Evolutionary conservation across 2,113 vertebrate genomes (phyloP).

Genomic region (Plotosus lineatus): DNA sequence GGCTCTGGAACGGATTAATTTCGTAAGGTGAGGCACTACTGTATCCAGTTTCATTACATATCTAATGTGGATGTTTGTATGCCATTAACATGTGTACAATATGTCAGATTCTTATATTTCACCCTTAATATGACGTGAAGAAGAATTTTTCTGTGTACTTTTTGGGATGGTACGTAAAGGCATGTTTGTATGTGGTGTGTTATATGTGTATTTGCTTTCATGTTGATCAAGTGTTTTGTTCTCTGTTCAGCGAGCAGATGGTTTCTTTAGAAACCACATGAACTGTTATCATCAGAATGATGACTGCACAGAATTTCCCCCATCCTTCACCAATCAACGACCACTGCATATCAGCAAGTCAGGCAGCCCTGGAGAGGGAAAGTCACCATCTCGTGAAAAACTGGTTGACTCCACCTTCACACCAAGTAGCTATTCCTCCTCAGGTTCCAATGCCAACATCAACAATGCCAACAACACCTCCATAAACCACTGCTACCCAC

Average conservation of each 20-base stretch:
- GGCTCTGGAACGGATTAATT: no score
- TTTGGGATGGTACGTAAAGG: neutral
- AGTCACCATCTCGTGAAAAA: slow-evolving; percentile 94
- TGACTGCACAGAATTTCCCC: slow-evolving; percentile 85
- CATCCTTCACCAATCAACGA: slow-evolving; percentile 94
- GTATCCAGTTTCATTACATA: neutral
- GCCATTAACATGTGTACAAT: neutral
- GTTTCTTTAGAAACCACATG: slow-evolving; percentile 96
- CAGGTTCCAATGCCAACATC: slow-evolving; percentile 97
- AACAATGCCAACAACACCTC: slow-evolving; percentile 98
- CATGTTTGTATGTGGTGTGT: neutral
- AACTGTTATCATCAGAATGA: slow-evolving; percentile 94
- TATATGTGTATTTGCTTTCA: neutral
- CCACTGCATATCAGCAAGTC: slow-evolving; percentile 95
- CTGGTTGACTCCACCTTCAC: slow-evolving; percentile 96
- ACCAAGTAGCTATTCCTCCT: slow-evolving; percentile 95
- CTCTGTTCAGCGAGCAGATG: slow-evolving; percentile 74
- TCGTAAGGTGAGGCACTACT: neutral
- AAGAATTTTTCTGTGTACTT: neutral
- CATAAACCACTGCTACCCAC: slow-evolving; percentile 78
- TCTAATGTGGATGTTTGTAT: neutral
- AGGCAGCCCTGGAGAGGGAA: slow-evolving; percentile 83
- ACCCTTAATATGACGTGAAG: neutral
- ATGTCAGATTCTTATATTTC: neutral
- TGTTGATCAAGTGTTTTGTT: neutral